Evolutionary conservation across 2,797 vertebrate species (phyloP).

Genomic region (Xenopus petersii): DNA sequence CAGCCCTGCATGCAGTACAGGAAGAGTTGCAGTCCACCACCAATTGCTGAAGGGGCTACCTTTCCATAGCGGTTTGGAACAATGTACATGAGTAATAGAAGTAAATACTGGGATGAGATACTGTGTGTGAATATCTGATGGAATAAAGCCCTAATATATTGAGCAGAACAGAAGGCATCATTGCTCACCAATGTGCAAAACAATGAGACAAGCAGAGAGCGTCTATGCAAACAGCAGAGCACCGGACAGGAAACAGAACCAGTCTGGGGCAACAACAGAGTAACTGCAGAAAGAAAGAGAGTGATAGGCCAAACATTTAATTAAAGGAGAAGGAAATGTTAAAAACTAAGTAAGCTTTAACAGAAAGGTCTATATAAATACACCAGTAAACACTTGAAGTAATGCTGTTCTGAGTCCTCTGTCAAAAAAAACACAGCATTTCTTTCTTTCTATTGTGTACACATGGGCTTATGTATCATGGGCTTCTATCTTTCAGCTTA

Average conservation of each 20-base stretch:
- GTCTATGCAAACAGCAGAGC: constrained; percentile 90
- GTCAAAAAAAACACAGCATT: no score
- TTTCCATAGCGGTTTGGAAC: constrained; percentile 92
- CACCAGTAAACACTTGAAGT: no score
- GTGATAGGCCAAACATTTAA: no score
- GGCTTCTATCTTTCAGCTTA: no score
- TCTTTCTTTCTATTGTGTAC: no score
- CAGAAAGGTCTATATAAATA: no score
- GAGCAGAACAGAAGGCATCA: no score
- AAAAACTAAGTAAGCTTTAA: no score
- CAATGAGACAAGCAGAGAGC: constrained; percentile 86
- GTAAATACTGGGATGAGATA: constrained; percentile 78
- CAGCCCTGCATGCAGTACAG: constrained; percentile 67
- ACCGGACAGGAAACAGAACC: constrained; percentile 85
- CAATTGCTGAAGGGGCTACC: constrained; percentile 92
- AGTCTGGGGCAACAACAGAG: constrained; percentile 65
- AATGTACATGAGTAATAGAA: constrained; percentile 93
- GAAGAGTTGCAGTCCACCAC: constrained; percentile 92
- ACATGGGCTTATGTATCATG: no score
- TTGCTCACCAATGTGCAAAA: constrained; percentile 85
- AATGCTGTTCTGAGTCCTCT: no score
- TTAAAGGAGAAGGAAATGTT: no score
- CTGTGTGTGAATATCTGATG: not conserved
- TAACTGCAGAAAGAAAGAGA: constrained; percentile 60
- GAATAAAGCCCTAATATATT: no score